These are phyloP conservation scores for Willowsia nigromaculata DNA, from an alignment of 2,888 invertebrate species.

Conservation along the genomic window DNA sequence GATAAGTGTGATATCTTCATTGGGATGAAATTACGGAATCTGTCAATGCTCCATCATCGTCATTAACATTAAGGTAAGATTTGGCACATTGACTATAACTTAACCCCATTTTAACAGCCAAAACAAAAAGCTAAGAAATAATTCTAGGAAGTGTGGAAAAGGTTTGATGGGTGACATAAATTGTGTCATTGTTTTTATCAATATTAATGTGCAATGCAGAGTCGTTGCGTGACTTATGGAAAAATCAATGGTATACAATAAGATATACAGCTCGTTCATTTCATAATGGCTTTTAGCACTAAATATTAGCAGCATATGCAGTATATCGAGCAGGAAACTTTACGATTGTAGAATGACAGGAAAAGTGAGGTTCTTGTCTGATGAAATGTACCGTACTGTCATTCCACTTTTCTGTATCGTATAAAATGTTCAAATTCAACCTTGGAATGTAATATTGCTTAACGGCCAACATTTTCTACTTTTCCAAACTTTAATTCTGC, in stretches of 20 bases:
- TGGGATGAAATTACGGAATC: neutral
- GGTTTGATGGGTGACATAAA: slow-evolving; percentile 32
- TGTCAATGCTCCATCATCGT: neutral
- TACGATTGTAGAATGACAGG: neutral
- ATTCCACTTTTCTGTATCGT: neutral
- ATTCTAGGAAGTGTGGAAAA: neutral
- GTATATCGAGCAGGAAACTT: neutral
- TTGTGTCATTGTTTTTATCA: slow-evolving; percentile 41
- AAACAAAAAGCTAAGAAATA: too few species aligned
- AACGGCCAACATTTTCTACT: too few species aligned
- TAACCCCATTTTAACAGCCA: too few species aligned
- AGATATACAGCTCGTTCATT: too few species aligned
- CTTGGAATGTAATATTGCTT: neutral
- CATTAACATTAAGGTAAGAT: neutral
- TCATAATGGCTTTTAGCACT: neutral
- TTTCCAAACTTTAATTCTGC: too few species aligned
- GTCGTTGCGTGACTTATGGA: slow-evolving; percentile 44
- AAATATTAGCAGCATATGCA: neutral
- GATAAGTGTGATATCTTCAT: neutral
- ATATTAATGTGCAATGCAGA: slow-evolving; percentile 28
- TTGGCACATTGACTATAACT: too few species aligned
- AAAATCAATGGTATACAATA: slow-evolving; percentile 16
- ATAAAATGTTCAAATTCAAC: neutral
- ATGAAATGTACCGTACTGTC: neutral
- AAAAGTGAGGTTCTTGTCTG: neutral